Evolutionary conservation across 2,888 invertebrate species (phyloP).

Genomic region (Notocelia uddmanniana): DNA sequence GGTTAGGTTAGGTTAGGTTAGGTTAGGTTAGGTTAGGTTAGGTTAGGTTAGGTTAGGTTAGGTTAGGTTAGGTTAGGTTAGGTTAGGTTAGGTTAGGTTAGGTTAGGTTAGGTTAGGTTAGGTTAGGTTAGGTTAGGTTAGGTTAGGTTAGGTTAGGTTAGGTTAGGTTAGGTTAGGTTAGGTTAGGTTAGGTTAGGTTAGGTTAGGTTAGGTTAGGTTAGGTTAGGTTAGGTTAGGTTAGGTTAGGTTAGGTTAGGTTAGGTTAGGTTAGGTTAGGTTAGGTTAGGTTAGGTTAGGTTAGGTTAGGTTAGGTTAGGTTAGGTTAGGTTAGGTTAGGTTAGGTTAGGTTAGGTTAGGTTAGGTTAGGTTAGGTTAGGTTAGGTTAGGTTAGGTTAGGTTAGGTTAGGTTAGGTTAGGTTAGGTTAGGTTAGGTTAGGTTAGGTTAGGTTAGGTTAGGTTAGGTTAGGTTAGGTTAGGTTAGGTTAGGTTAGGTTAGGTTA

Average conservation of each 20-base stretch:
- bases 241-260: slow-evolving; percentile 16
- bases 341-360: background rate
- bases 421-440: slow-evolving; percentile 15
- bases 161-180: slow-evolving; percentile 21
- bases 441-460: slow-evolving; percentile 34
- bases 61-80: slow-evolving; percentile 26
- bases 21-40: background rate
- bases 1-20: slow-evolving; percentile 16
- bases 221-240: slow-evolving; percentile 20
- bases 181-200: slow-evolving; percentile 39
- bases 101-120: slow-evolving; percentile 19
- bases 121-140: slow-evolving; percentile 22
- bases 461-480: slow-evolving; percentile 32
- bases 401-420: slow-evolving; percentile 10
- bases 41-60: slow-evolving; percentile 21
- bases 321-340: slow-evolving; percentile 4
- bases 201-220: slow-evolving; percentile 3
- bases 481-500: slow-evolving; percentile 32
- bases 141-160: slow-evolving; percentile 22
- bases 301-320: background rate
- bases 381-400: background rate
- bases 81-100: slow-evolving; percentile 15
- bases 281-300: background rate
- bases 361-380: background rate
- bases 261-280: background rate